Evolutionary conservation across 2,888 invertebrate species (phyloP), one percentile per base, ranked within the genome.

Genomic region (Corbicula japonica): DNA sequence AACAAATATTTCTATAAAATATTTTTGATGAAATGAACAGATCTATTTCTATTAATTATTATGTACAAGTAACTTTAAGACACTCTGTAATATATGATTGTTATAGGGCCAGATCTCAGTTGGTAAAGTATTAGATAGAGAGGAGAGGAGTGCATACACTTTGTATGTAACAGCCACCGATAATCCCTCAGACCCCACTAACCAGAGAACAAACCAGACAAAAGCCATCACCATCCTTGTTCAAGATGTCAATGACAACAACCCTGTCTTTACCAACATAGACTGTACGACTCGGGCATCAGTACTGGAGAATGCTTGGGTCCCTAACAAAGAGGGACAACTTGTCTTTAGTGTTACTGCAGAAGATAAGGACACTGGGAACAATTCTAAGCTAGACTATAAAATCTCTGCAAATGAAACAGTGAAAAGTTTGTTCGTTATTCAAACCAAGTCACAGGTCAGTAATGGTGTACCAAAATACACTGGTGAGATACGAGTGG

Each of bases 191-290:
- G 94, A 94, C 46, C 85, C 80, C 4, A 80, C 87, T 38, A 80
- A 86, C 21, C 86, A 85, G 56, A 71, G 87, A 46, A 76, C 83
- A 26, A 96, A 96, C 65, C 95, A 96, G 75, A 88, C 85, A 68
- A 89, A 86, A 18, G 70, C 86, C 6, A 88, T 90, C 18, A 87
- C 83, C 15, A 96, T 98, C 0, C 96, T 96, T 0, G 93, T 98
- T 32, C 94, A 97, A 0, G 98, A 98, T 91, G 97, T 98, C 21
- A 98, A 98, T 91, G 98, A 98, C 91, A 98, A 98, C 89, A 97
- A 97, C 87, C 98, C 98, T 0, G 95, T 98, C 50, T 85, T 83
- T 23, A 81, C 76, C 0, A 86, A 84, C 38, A 66, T 83, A 1
- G 83, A 83, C 10, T 54, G 77, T 1, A 63, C 63, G 6, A 62